phyloP scores from a whole-genome alignment of 2,888 invertebrate species.

The Chamaedrilus cognettii region DNA sequence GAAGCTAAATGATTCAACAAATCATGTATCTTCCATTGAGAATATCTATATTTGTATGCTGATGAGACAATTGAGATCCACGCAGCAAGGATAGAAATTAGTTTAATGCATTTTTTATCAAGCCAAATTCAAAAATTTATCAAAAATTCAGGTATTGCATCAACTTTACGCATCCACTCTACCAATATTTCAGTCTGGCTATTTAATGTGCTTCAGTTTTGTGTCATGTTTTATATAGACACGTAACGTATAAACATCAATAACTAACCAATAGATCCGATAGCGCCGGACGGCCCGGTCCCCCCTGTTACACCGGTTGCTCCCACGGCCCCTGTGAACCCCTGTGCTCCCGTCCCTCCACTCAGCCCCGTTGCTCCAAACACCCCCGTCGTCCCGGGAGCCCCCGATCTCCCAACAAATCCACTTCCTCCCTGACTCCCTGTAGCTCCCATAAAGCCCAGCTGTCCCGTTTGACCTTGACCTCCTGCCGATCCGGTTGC shows the following conservation, averaged over 20 bases:
- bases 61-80: no score
- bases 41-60: no score
- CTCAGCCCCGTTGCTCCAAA: neutral
- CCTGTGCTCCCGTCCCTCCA: neutral
- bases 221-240: no score
- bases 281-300: slow-evolving; percentile 14
- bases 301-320: slow-evolving; percentile 18
- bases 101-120: no score
- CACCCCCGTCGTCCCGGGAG: neutral
- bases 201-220: no score
- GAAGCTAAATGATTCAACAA: no score
- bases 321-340: neutral
- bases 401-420: neutral
- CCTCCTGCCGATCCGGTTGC: slow-evolving; percentile 11
- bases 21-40: no score
- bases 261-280: slow-evolving; percentile 1
- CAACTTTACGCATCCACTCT: no score
- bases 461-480: slow-evolving; percentile 8
- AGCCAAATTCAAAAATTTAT: no score
- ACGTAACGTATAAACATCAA: neutral
- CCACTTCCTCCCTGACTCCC: slow-evolving; percentile 16
- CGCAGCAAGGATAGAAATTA: no score
- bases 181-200: no score
- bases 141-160: no score
- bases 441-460: slow-evolving; percentile 9